Percentiles rank a stretch among this genome's conserved stretches.
Evolutionary conservation across 2,888 invertebrate species (phyloP).

Genomic region (Epirrhoe alternata): DNA sequence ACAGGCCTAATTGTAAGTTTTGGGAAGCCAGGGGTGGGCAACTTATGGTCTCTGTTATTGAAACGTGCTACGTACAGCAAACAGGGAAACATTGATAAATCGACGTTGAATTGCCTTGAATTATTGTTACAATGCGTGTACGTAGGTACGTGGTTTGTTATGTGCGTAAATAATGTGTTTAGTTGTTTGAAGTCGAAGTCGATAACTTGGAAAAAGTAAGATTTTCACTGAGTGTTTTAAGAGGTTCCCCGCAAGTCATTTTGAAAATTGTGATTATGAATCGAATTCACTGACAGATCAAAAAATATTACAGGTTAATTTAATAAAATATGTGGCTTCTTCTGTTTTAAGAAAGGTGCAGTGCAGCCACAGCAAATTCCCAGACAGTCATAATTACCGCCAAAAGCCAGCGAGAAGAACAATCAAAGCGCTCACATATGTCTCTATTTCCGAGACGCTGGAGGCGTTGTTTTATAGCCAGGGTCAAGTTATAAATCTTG

Average conservation of each 20-base stretch:
- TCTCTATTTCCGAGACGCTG: slow-evolving; percentile 46
- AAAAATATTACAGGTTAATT: too few species aligned
- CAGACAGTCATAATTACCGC: slow-evolving; percentile 17
- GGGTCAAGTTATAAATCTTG: slow-evolving; percentile 75
- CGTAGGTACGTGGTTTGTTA: slow-evolving; percentile 3
- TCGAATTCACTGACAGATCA: too few species aligned
- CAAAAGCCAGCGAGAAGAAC: slow-evolving; percentile 37
- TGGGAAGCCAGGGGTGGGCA: slow-evolving; percentile 41
- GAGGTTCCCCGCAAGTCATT: too few species aligned
- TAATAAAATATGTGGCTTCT: too few species aligned
- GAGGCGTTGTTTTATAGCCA: slow-evolving; percentile 72
- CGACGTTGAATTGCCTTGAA: slow-evolving; percentile 22
- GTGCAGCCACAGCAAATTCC: background rate
- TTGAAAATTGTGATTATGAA: too few species aligned
- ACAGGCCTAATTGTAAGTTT: slow-evolving; percentile 68
- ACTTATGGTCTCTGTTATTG: slow-evolving; percentile 48
- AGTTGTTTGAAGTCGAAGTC: background rate
- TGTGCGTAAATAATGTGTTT: slow-evolving; percentile 5
- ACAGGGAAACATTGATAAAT: slow-evolving; percentile 34
- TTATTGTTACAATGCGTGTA: slow-evolving; percentile 17
- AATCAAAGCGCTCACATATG: slow-evolving; percentile 44
- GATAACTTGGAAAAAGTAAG: background rate
- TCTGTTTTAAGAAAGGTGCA: background rate
- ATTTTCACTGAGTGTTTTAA: background rate
- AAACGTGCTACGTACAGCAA: slow-evolving; percentile 40